A percentile compares a stretch with the other conserved stretches of the same genome.
Evolutionary conservation across 2,888 invertebrate genomes (phyloP).

Genomic region (Agrochola circellaris): DNA sequence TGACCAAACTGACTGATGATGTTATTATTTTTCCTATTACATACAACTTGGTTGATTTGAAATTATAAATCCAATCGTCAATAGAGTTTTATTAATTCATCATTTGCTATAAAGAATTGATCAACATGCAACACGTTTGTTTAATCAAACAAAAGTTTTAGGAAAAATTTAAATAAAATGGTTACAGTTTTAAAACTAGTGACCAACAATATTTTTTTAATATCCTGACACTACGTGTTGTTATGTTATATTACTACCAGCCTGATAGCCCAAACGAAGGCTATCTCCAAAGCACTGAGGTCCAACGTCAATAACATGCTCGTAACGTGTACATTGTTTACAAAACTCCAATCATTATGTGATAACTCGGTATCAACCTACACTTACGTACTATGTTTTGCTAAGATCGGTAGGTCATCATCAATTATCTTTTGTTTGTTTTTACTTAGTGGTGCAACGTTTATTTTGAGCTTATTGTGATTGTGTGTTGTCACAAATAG

Average conservation of each 20-base stretch:
- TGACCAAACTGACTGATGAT: conserved; percentile 24
- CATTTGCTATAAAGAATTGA: not conserved
- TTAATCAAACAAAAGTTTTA: not conserved
- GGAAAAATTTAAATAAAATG: not conserved
- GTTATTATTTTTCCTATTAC: conserved; percentile 22
- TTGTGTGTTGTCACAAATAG: conserved; percentile 35
- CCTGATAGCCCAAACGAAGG: conserved; percentile 39
- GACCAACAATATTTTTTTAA: not conserved
- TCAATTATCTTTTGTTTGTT: conserved; percentile 55
- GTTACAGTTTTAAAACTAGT: not conserved
- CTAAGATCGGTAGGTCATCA: conserved; percentile 59
- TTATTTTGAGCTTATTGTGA: conserved; percentile 37
- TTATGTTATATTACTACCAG: conserved; percentile 20
- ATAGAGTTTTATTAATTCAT: conserved; percentile 17
- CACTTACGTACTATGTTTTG: conserved; percentile 54
- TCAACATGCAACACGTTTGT: not conserved
- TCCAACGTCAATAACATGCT: conserved; percentile 59
- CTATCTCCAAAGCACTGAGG: conserved; percentile 40
- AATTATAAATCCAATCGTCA: conserved; percentile 3
- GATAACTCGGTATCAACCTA: conserved; percentile 48
- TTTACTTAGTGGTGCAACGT: conserved; percentile 40
- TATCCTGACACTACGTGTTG: not conserved
- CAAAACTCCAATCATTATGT: conserved; percentile 33
- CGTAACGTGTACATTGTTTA: conserved; percentile 60
- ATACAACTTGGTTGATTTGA: not conserved